These are phyloP conservation scores for Trachelipus rathkii DNA, from an alignment of 1,140 invertebrate genomes.

Conservation along the genomic window DNA sequence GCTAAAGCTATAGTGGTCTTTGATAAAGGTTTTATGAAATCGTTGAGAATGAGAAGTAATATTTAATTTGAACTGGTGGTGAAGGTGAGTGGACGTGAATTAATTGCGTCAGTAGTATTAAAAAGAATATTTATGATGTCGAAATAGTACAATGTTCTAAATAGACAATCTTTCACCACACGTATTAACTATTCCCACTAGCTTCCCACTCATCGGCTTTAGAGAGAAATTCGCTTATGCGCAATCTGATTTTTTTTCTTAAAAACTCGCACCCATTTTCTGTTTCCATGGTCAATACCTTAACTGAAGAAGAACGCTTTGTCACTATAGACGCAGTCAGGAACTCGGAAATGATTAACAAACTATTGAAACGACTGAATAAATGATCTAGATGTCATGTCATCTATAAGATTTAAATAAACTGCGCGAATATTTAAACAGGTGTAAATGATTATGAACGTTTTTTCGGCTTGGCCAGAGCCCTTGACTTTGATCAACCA, in stretches of 20 bases:
- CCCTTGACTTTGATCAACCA: not conserved
- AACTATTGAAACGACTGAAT: not conserved
- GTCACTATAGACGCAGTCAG: not conserved
- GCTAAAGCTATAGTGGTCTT: no score
- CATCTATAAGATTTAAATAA: not conserved
- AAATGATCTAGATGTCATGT: conserved; percentile 7
- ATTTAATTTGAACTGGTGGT: no score
- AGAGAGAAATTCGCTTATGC: conserved; percentile 8
- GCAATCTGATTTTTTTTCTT: not conserved
- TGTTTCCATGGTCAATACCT: not conserved
- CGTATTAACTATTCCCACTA: not conserved
- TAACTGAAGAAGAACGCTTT: not conserved
- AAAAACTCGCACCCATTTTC: not conserved
- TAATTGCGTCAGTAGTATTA: not conserved
- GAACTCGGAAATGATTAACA: not conserved
- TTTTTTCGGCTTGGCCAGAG: not conserved
- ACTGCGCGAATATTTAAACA: conserved; percentile 2
- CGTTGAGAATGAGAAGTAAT: no score
- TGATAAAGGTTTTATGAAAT: no score
- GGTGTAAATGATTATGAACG: conserved; percentile 14
- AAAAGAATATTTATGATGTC: not conserved
- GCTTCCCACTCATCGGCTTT: not conserved
- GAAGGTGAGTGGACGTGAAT: not conserved
- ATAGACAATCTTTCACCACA: not conserved
- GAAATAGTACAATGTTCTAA: conserved; percentile 10